phyloP scores from a whole-genome alignment of 2,797 vertebrate genomes.

The Characodon lateralis region DNA sequence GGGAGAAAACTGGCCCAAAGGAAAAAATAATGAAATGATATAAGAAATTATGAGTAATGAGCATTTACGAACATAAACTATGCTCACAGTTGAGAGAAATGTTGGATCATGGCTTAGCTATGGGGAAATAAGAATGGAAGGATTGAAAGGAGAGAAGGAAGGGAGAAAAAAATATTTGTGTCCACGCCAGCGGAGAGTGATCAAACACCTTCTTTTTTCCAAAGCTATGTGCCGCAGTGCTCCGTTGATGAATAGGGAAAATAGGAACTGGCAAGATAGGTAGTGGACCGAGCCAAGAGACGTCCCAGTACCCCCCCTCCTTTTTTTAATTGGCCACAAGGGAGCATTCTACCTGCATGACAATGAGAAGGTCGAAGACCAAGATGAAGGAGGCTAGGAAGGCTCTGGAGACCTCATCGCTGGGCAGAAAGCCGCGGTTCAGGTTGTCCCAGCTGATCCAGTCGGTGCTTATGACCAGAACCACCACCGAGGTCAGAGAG shows the following conservation, averaged over 20 bases:
- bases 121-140: constrained; percentile 27
- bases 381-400: constrained; percentile 98
- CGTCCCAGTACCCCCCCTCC: constrained; percentile 30
- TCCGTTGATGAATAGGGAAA: constrained; percentile 63
- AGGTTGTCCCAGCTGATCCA: constrained; percentile 99
- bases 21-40: constrained; percentile 8
- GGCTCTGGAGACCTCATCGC: constrained; percentile 96
- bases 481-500: constrained; percentile 93
- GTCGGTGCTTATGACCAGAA: constrained; percentile 96
- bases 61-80: constrained; percentile 62
- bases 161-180: constrained; percentile 31
- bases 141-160: constrained; percentile 12
- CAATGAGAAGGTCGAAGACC: constrained; percentile 98
- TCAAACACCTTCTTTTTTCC: constrained; percentile 56
- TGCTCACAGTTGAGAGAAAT: constrained; percentile 27
- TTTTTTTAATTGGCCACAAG: constrained; percentile 75
- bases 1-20: constrained; percentile 38
- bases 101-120: constrained; percentile 33
- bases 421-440: constrained; percentile 96
- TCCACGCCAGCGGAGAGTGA: constrained; percentile 56
- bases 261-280: constrained; percentile 48
- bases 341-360: constrained; percentile 92
- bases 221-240: constrained; percentile 60
- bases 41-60: constrained; percentile 63
- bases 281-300: constrained; percentile 61